Percentiles rank a stretch among this genome's conserved stretches.
Conservation (phyloP, 2,888 invertebrate genomes). For the Andrena marginata region DNA sequence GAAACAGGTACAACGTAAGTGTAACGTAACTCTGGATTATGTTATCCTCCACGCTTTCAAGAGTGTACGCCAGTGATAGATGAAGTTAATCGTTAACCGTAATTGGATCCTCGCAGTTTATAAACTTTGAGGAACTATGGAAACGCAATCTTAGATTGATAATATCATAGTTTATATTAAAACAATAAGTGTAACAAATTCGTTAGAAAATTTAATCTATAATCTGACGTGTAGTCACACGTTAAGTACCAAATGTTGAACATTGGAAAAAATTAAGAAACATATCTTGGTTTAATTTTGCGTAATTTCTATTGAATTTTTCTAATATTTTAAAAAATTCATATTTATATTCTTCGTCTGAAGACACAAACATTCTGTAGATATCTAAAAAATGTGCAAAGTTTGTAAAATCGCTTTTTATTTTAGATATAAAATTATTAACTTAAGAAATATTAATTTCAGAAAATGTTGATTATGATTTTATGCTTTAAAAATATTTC, state of each 20-base stretch:
- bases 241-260: neutral
- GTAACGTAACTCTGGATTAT: slow-evolving; percentile 33
- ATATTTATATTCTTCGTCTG: no score
- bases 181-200: neutral
- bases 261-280: no score
- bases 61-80: slow-evolving; percentile 4
- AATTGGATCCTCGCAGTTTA: slow-evolving; percentile 19
- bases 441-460: neutral
- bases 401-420: no score
- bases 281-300: no score
- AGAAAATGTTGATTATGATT: neutral
- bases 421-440: neutral
- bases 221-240: neutral
- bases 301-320: neutral
- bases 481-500: no score
- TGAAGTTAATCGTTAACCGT: slow-evolving; percentile 29
- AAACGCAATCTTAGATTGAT: slow-evolving; percentile 23
- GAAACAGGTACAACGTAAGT: slow-evolving; percentile 18
- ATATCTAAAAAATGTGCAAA: no score
- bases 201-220: neutral
- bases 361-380: no score
- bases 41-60: slow-evolving; percentile 31
- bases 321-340: neutral
- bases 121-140: neutral
- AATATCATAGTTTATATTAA: slow-evolving; percentile 3